phyloP scores from a whole-genome alignment of 2,888 invertebrate species.

The Pandemis corylana region DNA sequence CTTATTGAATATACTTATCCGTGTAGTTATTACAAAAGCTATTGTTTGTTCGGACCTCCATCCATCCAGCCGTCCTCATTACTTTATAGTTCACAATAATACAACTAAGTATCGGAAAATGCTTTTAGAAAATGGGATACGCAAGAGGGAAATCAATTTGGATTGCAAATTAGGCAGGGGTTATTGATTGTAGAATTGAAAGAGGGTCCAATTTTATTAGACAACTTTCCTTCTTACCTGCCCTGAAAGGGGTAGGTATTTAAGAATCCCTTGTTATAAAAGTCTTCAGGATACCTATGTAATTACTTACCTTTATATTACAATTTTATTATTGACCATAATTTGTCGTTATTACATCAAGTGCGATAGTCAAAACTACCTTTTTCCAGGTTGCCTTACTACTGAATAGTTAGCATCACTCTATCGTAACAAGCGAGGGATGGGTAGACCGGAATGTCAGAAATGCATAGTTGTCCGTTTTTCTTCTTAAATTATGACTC shows the following conservation, averaged over 20 bases:
- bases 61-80: constrained; percentile 13
- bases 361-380: not conserved
- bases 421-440: no score
- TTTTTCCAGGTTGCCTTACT: not conserved
- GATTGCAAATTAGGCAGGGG: constrained; percentile 40
- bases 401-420: no score
- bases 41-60: constrained; percentile 35
- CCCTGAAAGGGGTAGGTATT: constrained; percentile 33
- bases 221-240: constrained; percentile 33
- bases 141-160: constrained; percentile 29
- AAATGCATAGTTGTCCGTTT: no score
- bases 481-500: no score
- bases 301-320: not conserved
- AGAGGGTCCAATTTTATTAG: constrained; percentile 39
- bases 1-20: constrained; percentile 70
- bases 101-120: constrained; percentile 24
- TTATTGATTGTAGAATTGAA: constrained; percentile 40
- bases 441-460: no score
- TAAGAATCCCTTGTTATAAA: constrained; percentile 21
- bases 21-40: constrained; percentile 47
- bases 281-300: not conserved
- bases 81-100: constrained; percentile 17
- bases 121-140: constrained; percentile 26
- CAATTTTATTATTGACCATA: no score
- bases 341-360: not conserved